These are phyloP conservation scores for Drosophila algonquin DNA, from an alignment of 2,888 invertebrate genomes.

Conservation along the genomic window DNA sequence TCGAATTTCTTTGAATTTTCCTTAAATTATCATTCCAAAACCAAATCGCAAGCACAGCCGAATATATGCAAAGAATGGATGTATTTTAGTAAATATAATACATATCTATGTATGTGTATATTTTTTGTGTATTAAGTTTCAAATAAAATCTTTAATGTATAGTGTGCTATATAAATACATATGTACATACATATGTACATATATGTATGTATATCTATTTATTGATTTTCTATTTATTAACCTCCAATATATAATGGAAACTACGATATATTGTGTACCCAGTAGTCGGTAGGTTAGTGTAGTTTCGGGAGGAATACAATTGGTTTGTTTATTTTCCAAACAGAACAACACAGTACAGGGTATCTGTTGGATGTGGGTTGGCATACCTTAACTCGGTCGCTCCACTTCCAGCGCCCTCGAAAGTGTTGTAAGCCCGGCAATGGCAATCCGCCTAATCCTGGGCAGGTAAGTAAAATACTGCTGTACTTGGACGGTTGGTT, in stretches of 20 bases:
- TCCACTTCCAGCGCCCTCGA: constrained; percentile 34
- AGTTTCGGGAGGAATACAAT: no score
- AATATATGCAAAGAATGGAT: not conserved
- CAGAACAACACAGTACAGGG: not conserved
- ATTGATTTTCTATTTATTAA: no score
- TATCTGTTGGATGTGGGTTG: not conserved
- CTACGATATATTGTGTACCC: no score
- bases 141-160: no score
- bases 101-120: no score
- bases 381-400: constrained; percentile 11
- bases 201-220: no score
- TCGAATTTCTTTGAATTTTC: not conserved
- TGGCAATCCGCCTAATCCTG: constrained; percentile 52
- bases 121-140: no score
- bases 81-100: not conserved
- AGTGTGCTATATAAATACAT: no score
- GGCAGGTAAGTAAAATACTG: constrained; percentile 58
- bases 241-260: no score
- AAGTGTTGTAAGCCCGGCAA: constrained; percentile 45
- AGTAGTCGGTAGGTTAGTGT: no score
- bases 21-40: not conserved
- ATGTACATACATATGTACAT: no score
- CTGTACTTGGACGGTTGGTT: not conserved
- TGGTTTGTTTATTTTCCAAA: no score
- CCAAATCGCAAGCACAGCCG: not conserved